Percentiles rank a stretch among this genome's conserved stretches.
These are phyloP conservation scores for Strix aluco DNA, from an alignment of 2,113 vertebrate species.

Conservation along the genomic window DNA sequence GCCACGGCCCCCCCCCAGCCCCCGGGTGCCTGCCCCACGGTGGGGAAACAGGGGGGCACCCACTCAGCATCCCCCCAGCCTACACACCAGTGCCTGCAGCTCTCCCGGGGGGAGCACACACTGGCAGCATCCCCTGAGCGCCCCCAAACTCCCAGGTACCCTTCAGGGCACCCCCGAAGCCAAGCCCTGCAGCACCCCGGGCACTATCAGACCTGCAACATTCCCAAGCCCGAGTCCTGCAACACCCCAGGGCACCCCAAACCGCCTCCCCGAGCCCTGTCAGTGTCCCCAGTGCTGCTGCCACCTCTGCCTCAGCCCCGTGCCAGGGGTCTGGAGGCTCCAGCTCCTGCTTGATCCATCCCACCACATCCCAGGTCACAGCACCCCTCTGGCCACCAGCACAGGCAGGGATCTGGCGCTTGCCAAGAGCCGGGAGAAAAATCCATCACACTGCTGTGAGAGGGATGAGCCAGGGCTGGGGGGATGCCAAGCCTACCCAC, in stretches of 20 bases:
- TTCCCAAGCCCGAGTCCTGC: too few relatives aligned
- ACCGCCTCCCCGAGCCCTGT: neutral
- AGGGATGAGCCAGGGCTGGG: neutral
- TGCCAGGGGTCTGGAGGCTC: neutral
- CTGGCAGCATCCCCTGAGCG: neutral
- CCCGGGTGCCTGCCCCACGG: neutral
- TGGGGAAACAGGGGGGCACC: neutral
- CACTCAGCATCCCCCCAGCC: neutral
- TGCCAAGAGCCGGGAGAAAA: neutral
- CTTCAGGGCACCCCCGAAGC: neutral
- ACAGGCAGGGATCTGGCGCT: neutral
- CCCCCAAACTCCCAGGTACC: neutral
- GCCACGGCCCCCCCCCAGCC: too few relatives aligned
- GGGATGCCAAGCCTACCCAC: neutral
- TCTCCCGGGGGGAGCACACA: neutral
- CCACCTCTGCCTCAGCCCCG: rapidly evolving
- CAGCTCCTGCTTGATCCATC: neutral
- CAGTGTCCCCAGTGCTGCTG: neutral
- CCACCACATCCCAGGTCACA: neutral
- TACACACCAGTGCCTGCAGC: neutral
- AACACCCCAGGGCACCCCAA: neutral
- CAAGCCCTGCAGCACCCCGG: neutral
- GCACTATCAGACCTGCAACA: neutral
- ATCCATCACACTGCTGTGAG: rapidly evolving
- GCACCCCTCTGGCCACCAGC: neutral